Evolutionary conservation across 2,797 vertebrate genomes (phyloP).

Genomic region (Adrianichthys oophorus): DNA sequence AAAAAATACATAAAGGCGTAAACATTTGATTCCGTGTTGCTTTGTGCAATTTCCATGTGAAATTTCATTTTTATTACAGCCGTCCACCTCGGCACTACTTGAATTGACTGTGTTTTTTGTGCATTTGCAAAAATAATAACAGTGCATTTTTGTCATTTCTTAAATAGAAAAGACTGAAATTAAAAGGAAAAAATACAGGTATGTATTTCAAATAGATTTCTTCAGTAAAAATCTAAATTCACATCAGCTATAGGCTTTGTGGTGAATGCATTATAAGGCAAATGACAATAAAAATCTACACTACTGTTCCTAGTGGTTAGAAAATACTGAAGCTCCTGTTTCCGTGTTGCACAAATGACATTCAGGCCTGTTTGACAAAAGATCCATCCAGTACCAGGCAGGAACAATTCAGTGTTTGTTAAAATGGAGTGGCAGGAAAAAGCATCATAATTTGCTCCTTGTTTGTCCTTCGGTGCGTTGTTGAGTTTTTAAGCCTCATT

Average conservation of each 20-base stretch:
- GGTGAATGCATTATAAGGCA: constrained; percentile 6
- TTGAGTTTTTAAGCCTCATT: too few species aligned
- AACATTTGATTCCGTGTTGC: constrained; percentile 47
- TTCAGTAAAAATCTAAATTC: constrained; percentile 11
- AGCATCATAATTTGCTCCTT: background rate
- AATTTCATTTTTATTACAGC: constrained; percentile 10
- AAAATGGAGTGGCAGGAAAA: constrained; percentile 11
- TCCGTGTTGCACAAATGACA: constrained; percentile 34
- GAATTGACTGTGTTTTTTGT: constrained; percentile 8
- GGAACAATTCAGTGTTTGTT: constrained; percentile 23
- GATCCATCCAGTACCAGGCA: constrained; percentile 7
- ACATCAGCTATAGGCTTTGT: constrained; percentile 3
- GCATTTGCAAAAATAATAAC: constrained; percentile 5
- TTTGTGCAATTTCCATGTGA: constrained; percentile 6
- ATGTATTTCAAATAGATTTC: constrained; percentile 28
- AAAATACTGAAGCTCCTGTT: constrained; percentile 58
- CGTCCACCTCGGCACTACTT: constrained; percentile 16
- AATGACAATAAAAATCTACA: constrained; percentile 15
- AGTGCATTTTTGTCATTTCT: background rate
- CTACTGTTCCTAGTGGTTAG: constrained; percentile 21
- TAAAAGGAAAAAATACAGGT: constrained; percentile 29
- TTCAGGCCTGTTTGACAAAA: constrained; percentile 28
- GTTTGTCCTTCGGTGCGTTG: too few species aligned
- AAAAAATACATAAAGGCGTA: constrained; percentile 49
- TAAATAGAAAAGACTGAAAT: constrained; percentile 29